These are phyloP conservation scores for Coturnix japonica DNA, from an alignment of 2,113 vertebrate species.

Conservation along the genomic window DNA sequence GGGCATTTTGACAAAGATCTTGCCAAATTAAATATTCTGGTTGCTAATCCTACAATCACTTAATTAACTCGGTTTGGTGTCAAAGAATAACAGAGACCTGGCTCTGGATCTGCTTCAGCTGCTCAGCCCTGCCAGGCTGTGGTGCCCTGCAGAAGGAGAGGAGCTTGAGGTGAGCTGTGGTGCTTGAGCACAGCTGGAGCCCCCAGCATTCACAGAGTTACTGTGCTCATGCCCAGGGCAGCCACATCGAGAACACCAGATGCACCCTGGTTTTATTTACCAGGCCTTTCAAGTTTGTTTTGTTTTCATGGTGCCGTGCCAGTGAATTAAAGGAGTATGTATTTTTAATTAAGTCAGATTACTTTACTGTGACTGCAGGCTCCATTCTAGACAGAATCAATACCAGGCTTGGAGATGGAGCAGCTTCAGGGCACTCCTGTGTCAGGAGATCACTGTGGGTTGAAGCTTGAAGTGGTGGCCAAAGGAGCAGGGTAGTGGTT, in stretches of 20 bases:
- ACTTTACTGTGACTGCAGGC: background rate
- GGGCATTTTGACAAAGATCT: background rate
- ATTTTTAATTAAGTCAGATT: constrained; percentile 4
- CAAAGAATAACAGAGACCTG: background rate
- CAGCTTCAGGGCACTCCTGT: background rate
- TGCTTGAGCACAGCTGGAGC: background rate
- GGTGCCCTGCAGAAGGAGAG: fast-evolving
- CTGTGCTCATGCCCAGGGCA: background rate
- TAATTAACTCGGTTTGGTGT: background rate
- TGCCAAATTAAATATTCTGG: background rate
- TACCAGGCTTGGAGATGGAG: background rate
- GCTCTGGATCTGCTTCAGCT: fast-evolving
- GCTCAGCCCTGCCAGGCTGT: background rate
- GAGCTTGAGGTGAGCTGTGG: background rate
- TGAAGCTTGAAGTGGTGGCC: background rate
- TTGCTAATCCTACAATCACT: background rate
- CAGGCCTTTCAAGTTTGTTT: background rate
- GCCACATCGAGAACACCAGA: background rate
- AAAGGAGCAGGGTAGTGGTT: background rate
- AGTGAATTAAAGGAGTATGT: background rate
- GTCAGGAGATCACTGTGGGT: background rate
- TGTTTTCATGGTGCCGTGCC: background rate
- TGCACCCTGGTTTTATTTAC: background rate
- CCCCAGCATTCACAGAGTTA: background rate
- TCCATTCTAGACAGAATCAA: background rate